Conservation (phyloP, 2,888 invertebrate species). For the Orthosia gothica region DNA sequence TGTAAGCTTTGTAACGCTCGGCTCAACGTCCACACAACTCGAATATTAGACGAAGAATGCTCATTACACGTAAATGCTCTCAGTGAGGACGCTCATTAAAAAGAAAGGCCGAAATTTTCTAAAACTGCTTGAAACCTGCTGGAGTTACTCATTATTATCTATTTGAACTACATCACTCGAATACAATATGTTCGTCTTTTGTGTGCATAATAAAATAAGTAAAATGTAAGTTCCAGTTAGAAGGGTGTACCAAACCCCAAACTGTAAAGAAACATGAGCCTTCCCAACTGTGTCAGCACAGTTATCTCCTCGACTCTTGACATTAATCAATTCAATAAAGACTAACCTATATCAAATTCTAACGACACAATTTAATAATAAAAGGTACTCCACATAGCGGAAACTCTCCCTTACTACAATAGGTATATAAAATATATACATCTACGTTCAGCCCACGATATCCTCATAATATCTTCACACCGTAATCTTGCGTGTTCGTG, state of each 20-base stretch:
- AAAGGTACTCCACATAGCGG: not conserved
- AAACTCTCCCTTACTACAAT: not conserved
- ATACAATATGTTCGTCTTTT: not conserved
- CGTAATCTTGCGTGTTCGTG: constrained; percentile 35
- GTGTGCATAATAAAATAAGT: not conserved
- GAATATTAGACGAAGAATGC: no score
- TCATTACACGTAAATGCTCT: no score
- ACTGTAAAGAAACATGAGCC: not conserved
- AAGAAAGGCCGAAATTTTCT: no score
- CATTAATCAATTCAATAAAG: constrained; percentile 12
- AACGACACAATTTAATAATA: not conserved
- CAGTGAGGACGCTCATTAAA: no score
- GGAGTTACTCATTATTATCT: no score
- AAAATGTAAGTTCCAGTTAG: no score
- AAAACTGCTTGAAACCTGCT: no score
- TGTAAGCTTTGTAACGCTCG: no score
- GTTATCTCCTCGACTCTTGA: not conserved
- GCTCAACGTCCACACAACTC: no score
- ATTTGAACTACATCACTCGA: no score
- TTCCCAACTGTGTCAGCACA: not conserved
- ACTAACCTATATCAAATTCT: not conserved
- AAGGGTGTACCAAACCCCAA: not conserved
- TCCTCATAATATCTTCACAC: constrained; percentile 26
- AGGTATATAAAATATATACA: not conserved
- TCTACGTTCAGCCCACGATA: not conserved